phyloP scores from a whole-genome alignment of 2,888 invertebrate genomes.

The Tipula vernalis region DNA sequence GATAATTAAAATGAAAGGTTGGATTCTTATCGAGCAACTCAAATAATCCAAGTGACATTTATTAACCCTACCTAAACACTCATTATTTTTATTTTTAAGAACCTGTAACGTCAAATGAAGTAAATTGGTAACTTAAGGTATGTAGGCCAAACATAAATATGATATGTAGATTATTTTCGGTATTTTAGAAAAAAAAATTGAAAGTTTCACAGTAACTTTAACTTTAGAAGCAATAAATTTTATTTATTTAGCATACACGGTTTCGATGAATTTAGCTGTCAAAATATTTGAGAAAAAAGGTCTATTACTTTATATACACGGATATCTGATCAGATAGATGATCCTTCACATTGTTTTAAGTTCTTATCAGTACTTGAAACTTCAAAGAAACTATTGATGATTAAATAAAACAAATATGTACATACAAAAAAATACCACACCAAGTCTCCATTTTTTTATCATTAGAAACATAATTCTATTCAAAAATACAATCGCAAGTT shows the following conservation, averaged over 20 bases:
- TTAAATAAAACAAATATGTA: too few relatives aligned
- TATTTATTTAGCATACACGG: too few relatives aligned
- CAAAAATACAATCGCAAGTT: not conserved
- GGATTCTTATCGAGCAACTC: not conserved
- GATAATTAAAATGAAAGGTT: not conserved
- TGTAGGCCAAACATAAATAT: too few relatives aligned
- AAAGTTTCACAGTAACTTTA: too few relatives aligned
- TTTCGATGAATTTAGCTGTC: too few relatives aligned
- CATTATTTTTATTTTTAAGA: not conserved
- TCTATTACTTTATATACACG: not conserved
- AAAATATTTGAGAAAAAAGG: not conserved
- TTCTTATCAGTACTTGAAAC: not conserved
- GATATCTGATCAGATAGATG: not conserved
- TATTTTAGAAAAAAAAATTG: too few relatives aligned
- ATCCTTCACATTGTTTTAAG: not conserved
- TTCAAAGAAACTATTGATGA: not conserved
- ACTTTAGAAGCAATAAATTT: too few relatives aligned
- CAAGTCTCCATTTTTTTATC: not conserved
- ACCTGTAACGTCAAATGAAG: too few relatives aligned
- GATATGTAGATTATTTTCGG: too few relatives aligned
- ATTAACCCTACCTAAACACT: not conserved
- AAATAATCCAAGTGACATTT: not conserved
- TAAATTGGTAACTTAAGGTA: too few relatives aligned
- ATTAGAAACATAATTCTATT: not conserved
- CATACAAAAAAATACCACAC: not conserved